These are phyloP conservation scores for Danio jaintianensis DNA, from an alignment of 2,797 vertebrate genomes.

Conservation along the genomic window DNA sequence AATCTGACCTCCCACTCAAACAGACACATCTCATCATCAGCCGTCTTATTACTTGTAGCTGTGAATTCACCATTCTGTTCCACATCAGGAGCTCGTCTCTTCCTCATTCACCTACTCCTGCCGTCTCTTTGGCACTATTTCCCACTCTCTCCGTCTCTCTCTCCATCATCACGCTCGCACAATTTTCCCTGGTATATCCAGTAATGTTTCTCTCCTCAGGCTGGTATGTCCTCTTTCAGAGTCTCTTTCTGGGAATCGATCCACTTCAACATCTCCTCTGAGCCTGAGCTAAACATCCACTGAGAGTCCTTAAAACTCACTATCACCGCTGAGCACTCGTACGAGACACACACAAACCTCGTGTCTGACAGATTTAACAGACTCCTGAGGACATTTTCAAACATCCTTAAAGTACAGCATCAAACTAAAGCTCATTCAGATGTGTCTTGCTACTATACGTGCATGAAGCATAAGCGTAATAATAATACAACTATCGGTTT, in stretches of 20 bases:
- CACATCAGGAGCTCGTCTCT: conserved; percentile 6
- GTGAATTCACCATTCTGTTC: conserved; percentile 9
- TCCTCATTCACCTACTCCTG: conserved; percentile 7
- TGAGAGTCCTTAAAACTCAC: conserved; percentile 26
- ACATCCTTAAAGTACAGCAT: neutral
- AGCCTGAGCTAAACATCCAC: conserved; percentile 40
- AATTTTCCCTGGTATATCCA: conserved; percentile 10
- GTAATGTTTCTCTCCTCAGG: conserved; percentile 31
- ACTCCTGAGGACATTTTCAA: neutral
- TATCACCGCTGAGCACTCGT: conserved; percentile 7
- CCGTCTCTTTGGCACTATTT: conserved; percentile 29
- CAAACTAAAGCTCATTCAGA: too few relatives aligned
- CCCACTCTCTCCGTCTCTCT: conserved; percentile 19
- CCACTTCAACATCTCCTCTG: conserved; percentile 32
- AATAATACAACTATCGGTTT: too few relatives aligned
- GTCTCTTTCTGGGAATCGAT: conserved; percentile 35
- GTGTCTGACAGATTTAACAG: neutral
- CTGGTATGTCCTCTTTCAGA: conserved; percentile 3
- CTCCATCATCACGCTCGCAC: conserved; percentile 12
- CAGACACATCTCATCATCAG: conserved; percentile 18
- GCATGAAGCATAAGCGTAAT: too few relatives aligned
- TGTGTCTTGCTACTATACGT: too few relatives aligned
- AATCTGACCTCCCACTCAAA: conserved; percentile 1
- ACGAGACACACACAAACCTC: conserved; percentile 8
- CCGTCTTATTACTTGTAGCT: neutral